Conservation (phyloP, 2,797 vertebrate species). For the Scyliorhinus canicula region DNA sequence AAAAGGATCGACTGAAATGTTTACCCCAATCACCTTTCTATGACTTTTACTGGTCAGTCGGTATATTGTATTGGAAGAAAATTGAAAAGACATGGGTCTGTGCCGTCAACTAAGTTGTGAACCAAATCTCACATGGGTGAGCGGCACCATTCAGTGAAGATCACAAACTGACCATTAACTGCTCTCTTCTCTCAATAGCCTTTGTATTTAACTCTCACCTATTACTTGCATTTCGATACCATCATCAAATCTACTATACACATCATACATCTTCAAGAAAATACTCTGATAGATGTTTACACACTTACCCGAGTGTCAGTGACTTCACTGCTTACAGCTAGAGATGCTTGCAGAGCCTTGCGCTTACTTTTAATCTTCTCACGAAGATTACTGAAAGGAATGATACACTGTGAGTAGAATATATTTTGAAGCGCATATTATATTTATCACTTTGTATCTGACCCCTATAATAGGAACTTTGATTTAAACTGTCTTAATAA, state of each 20-base stretch:
- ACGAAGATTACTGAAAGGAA: constrained; percentile 53
- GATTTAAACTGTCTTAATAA: background rate
- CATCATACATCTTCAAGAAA: background rate
- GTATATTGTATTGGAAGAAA: background rate
- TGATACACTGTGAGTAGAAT: background rate
- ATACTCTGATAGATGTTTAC: background rate
- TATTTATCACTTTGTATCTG: background rate
- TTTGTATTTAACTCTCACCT: background rate
- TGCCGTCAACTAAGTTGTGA: background rate
- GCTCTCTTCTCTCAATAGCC: background rate
- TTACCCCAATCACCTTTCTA: background rate
- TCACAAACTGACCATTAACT: background rate
- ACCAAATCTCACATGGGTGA: background rate
- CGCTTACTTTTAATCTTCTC: constrained; percentile 58
- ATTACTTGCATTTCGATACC: background rate
- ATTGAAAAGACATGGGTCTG: background rate
- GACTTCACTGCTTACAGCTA: constrained; percentile 51
- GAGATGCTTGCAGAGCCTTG: constrained; percentile 53
- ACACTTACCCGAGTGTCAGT: constrained; percentile 58
- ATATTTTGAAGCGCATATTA: background rate
- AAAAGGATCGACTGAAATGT: background rate
- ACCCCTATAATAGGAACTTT: background rate
- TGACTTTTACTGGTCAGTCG: background rate
- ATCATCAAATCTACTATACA: background rate
- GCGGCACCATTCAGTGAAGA: background rate